Conservation (phyloP, 2,113 vertebrate species). For the Pandion haliaetus region DNA sequence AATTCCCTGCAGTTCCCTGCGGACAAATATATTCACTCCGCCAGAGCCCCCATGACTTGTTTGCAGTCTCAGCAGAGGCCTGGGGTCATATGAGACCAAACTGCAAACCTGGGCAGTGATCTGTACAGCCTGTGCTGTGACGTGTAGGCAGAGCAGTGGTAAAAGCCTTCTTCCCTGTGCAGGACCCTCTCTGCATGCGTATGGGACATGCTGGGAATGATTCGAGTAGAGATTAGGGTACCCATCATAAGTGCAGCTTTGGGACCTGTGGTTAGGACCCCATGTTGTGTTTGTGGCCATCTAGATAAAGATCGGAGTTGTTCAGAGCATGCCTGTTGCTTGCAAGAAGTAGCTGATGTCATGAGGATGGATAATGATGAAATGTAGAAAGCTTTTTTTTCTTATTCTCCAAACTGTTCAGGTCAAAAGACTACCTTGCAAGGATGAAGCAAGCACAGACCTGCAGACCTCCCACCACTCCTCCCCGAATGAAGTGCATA, state of each 20-base stretch:
- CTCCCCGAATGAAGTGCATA: not conserved
- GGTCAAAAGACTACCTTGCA: not conserved
- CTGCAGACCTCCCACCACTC: not conserved
- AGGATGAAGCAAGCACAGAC: no score
- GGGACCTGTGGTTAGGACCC: not conserved
- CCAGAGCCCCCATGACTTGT: not conserved
- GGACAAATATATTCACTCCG: constrained; percentile 8
- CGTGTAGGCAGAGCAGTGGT: not conserved
- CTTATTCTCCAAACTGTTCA: not conserved
- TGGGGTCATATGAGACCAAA: not conserved
- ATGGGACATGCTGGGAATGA: not conserved
- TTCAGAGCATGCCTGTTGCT: not conserved
- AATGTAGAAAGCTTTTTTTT: not conserved
- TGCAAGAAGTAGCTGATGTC: not conserved
- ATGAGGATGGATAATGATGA: not conserved
- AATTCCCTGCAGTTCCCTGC: constrained; percentile 18
- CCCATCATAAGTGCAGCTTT: not conserved
- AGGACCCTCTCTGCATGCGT: not conserved
- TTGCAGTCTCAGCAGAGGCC: constrained; percentile 23
- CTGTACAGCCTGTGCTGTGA: not conserved
- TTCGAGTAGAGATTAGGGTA: not conserved
- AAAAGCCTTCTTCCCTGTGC: not conserved
- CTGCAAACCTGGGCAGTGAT: not conserved
- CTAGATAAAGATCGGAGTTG: not conserved
- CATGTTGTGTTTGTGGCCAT: not conserved